Base-by-base conservation (phyloP, 2,113 vertebrate species). In the Sylvietta virens region DNA sequence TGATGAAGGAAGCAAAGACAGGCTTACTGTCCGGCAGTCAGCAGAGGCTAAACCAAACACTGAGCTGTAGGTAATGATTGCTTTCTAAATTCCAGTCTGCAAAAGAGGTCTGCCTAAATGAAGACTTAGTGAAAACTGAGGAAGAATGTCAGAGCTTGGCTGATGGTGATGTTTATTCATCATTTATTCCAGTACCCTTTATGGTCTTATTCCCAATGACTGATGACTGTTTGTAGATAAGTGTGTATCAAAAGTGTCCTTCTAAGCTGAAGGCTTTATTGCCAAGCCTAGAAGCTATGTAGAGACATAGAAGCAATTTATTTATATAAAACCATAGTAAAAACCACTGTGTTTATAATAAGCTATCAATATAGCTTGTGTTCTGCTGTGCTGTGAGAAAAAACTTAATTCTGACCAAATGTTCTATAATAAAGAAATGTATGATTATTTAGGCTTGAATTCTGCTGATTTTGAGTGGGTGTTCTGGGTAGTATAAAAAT, bases 371-470 rank as follows among this genome's bases (percentile, higher is more conserved):
- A 88, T 19, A 83, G 44, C 16, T 65, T 78, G 21, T 94, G 53
- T 66, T 95, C 81, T 89, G 23, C 51, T 69, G 5, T 54, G 44
- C 66, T 80, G 39, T 67, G 42, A 86, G 20, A 70, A 7, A 85
- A 84, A 79, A 77, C 54, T 2, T 87, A 84, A 70, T 91, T 93
- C 67, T 79, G 45, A 69, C 16, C 45, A 82, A 89, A 82, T 44
- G 23, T 48, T 82, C 50, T 53, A 86, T 64, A 74, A 81, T 47
- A 65, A 88, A 78, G 51, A 83, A 65, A 94, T 9, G 5, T 37
- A 78, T 92, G 54, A 73, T 94, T 91, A 83, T 71, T 83, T 88
- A 91, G 62, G 61, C 48, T 93, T 90, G 50, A 70, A 74, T 80
- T 91, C 10, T 94, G 13, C 70, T 78, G 86, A 69, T 92, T 96